Evolutionary conservation across 2,888 invertebrate species (phyloP), one percentile per base, ranked within the genome.

Genomic region (Cryptocephalus moraei): DNA sequence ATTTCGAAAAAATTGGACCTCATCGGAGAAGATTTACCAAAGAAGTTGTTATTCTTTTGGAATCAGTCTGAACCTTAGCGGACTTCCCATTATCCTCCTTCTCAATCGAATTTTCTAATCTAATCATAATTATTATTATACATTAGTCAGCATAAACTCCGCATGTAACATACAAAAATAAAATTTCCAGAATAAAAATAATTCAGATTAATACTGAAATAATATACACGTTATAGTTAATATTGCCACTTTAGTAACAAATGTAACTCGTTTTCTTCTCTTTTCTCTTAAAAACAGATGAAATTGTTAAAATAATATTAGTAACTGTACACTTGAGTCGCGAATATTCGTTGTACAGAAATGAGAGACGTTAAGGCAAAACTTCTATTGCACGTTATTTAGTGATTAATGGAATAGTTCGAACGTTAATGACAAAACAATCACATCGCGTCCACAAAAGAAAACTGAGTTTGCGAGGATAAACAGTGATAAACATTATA

Each of bases 401-500:
- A 22, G 22, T 22, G 22, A 4, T 22, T 6, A 4, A 22, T 22
- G 22, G 22, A 22, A 22, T 22, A 22, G 6, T 22, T 22, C 22
- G 6, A 22, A 22, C 2, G 6, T 22, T 4, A 22, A 22, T 22
- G 22, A 22, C 22, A 22, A 22, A 22, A 22, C 22, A 22, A 22
- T 22, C 2, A 22, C 22, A 22, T 22, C 6, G 22, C 6, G 22
- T 22, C 6, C 2, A 2, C 2, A 22, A 22, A 22, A 22, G 22
- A 22, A 22, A 22, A 22, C 22, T 22, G 22, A 22, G 22, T 22
- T 22, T 22, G 22, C 22, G 22, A 2, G 6, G 22, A 6, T 22
- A 22, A 22, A 45, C 41, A 45, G 32, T 41, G 43, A 52, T 50
- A 49, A 41, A 40, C 44, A 50, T 46, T 49, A 48, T 45, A 52